Base-by-base conservation (phyloP, 23 tunicate species). In the Halocynthia roretzi region DNA sequence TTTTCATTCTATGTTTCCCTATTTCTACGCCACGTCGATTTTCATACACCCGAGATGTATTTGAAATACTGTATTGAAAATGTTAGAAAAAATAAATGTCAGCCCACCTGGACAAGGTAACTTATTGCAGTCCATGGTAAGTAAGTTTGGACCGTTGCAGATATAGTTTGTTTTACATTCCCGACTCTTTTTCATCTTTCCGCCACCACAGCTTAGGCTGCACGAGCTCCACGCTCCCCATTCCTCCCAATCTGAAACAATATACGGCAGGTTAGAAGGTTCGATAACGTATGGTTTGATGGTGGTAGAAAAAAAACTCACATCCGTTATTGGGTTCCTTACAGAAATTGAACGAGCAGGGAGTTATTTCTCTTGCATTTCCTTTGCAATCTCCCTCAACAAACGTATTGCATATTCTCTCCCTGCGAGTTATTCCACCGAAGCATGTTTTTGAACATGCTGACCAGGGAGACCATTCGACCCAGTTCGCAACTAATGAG, bases 171-270 rank as follows among this genome's bases (percentile, higher is more conserved):
- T 63, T 20, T 8, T 78, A 57, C 82, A 78, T 40, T 40, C 49
- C 49, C 82, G 70, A 31, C 72, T 78, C 21, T 56, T 78, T 20
- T 18, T 62, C 21, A 23, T 50, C 19, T 17, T 21, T 50, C 82
- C 82, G 12, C 70, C 82, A 10, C 72, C 82, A 64, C 82, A 78
- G 19, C 19, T 78, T 66, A 17, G 53, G 18, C 72, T 12, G 40
- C 82, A 78, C 20, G 56, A 31, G 21, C 82, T 67, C 82, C 82
- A 78, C 10, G n/a, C 50, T 7, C 70, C 72, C 82, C 82, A 78
- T 0, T 54, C 72, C 44, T n/a, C 8, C 50, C 56, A 78, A 49
- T 52, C 72, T 78, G 76, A 9, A 49, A 51, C 76, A 71, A 71
- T 74, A 7, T 31, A 31, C 44, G 44, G 44, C 44, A 31, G 44